Conservation (phyloP, 2,113 vertebrate species). For the Indicator maculatus region DNA sequence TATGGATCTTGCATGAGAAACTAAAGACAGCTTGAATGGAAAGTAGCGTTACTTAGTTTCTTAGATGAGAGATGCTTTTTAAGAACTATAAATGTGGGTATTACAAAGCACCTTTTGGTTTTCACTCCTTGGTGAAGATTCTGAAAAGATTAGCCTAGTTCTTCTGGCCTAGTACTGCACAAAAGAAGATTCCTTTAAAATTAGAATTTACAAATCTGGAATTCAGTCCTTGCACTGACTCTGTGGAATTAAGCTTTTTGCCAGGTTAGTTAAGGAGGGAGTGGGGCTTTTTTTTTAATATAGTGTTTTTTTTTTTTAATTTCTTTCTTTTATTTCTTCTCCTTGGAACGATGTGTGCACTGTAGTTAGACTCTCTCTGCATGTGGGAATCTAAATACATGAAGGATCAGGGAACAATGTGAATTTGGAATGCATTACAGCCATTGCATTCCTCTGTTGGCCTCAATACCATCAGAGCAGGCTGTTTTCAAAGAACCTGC, state of each 20-base stretch:
- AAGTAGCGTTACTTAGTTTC: not conserved
- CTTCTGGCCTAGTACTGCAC: not conserved
- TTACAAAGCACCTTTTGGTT: constrained; percentile 27
- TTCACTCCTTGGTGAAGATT: not conserved
- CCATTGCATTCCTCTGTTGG: not conserved
- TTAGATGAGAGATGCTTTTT: not conserved
- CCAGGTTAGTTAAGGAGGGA: not conserved
- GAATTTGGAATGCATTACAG: not conserved
- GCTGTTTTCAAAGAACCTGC: not conserved
- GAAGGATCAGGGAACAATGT: not conserved
- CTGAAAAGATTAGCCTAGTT: constrained; percentile 5
- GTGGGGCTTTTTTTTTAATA: no score
- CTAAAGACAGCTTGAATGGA: not conserved
- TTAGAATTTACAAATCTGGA: constrained; percentile 18
- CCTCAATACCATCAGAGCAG: not conserved
- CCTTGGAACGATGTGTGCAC: not conserved
- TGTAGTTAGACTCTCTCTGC: not conserved
- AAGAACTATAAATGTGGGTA: not conserved
- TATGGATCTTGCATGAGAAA: constrained; percentile 23
- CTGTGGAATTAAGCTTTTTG: not conserved
- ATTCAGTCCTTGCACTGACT: not conserved
- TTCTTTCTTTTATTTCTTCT: not conserved
- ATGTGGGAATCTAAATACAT: not conserved
- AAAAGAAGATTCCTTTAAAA: not conserved
- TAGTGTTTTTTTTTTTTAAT: no score